Evolutionary conservation across 2,113 vertebrate species (phyloP), one percentile per base, ranked within the genome.

Genomic region (Ranitomeya imitator): DNA sequence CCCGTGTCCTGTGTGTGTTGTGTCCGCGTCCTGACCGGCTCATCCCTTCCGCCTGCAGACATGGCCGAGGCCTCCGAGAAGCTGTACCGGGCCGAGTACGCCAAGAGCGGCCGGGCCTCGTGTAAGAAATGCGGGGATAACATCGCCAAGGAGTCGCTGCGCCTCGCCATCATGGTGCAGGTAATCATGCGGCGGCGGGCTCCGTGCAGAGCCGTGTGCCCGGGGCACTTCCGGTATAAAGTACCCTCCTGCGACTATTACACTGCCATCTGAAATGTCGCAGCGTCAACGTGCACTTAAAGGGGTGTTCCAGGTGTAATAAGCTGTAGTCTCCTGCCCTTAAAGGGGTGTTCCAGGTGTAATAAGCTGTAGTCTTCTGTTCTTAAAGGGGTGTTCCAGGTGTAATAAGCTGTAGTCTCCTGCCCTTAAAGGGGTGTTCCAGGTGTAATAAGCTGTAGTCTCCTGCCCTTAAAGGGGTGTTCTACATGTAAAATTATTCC

Each of bases 81-180:
- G 93, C 95, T 97, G 12, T 99, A 97, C 91, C 95, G 94, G 61
- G 97, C 95, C 0, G 98, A 99, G 90, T 99, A 99, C 26, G 98
- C 98, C 4, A 99, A 99, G 93, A 99, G 97, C 91, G 96, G 97
- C 85, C 97, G 97, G 3, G 97, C 97, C 0, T 99, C 97, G 19
- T 99, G 98, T 93, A 99, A 98, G 93, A 98, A 98, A 84, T 99
- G 97, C 93, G 96, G 96, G 81, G 97, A 98, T 37, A 98, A 95
- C 93, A 99, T 99, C 90, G 95, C 96, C 37, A 98, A 98, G 91
- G 96, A 96, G 91, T 97, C 97, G 59, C 95, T 99, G 89, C 95
- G 97, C 59, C 95, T 99, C 93, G 97, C 97, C 91, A 96, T 99
- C 93, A 97, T 99, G 97, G 97, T 99, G 96, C 98, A 99, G 98